Evolutionary conservation across 2,113 vertebrate species (phyloP).

Genomic region (Chlamydotis undulata): DNA sequence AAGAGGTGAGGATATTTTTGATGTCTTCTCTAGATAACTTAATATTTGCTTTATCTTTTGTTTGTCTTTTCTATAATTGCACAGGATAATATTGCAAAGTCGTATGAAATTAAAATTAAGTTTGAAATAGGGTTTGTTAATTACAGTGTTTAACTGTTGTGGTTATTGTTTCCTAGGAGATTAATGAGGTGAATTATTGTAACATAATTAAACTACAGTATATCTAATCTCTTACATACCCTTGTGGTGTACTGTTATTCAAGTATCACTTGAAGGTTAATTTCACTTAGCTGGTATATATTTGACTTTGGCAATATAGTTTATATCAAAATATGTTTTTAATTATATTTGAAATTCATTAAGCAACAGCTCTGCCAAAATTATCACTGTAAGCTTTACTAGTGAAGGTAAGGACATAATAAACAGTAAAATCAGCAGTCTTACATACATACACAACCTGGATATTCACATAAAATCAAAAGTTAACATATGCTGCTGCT

Average conservation of each 20-base stretch:
- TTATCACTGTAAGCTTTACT: background rate
- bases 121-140: constrained; percentile 78
- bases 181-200: constrained; percentile 84
- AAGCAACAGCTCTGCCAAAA: constrained; percentile 56
- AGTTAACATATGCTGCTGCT: background rate
- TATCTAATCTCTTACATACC: constrained; percentile 78
- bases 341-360: constrained; percentile 76
- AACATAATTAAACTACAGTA: constrained; percentile 77
- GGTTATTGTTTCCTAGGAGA: constrained; percentile 82
- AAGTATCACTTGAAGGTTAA: constrained; percentile 79
- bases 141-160: constrained; percentile 79
- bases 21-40: background rate
- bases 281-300: constrained; percentile 75
- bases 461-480: background rate
- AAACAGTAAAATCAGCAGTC: background rate
- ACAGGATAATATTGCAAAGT: constrained; percentile 67
- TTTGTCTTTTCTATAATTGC: constrained; percentile 55
- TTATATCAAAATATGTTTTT: constrained; percentile 75
- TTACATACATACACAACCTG: background rate
- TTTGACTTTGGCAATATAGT: constrained; percentile 72
- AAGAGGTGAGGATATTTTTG: background rate
- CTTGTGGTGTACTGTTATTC: constrained; percentile 71
- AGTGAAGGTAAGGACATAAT: constrained; percentile 2
- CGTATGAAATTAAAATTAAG: constrained; percentile 74
- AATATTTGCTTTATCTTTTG: background rate